Percentiles rank a stretch among this genome's conserved stretches.
phyloP scores from a whole-genome alignment of 1,140 invertebrate genomes.

The Teleogryllus occipitalis region DNA sequence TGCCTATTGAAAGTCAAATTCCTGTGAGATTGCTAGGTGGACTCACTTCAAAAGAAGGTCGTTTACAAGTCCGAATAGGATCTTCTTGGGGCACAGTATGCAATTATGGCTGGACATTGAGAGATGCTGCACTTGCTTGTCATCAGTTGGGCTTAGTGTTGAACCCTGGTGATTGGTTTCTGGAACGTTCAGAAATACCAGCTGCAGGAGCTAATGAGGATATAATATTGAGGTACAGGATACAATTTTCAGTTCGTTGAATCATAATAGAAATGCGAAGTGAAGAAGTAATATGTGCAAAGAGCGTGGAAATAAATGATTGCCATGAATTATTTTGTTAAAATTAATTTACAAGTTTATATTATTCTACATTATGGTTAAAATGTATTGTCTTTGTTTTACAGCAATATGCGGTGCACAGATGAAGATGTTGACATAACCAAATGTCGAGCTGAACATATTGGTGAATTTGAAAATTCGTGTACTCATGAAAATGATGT shows the following conservation, averaged over 20 bases:
- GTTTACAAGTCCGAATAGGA: conserved; percentile 69
- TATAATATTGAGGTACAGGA: conserved; percentile 52
- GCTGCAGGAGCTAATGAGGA: conserved; percentile 65
- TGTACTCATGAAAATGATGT: conserved; percentile 82
- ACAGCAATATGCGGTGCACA: conserved; percentile 79
- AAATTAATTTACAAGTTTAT: not conserved
- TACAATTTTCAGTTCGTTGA: no score
- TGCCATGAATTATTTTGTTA: no score
- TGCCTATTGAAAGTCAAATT: conserved; percentile 39
- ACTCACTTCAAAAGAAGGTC: conserved; percentile 61
- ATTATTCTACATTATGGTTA: not conserved
- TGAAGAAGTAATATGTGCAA: no score
- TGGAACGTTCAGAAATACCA: conserved; percentile 72
- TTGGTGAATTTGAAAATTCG: conserved; percentile 76
- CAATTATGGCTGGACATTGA: conserved; percentile 90
- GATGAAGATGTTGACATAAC: conserved; percentile 89
- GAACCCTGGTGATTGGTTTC: conserved; percentile 85
- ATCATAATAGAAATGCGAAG: no score
- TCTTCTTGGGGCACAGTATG: conserved; percentile 95
- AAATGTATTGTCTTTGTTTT: conserved; percentile 24
- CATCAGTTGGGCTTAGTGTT: conserved; percentile 89
- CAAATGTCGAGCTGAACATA: conserved; percentile 71
- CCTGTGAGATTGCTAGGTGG: conserved; percentile 71
- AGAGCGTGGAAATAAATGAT: no score
- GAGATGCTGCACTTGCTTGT: conserved; percentile 86